Evolutionary conservation across 2,797 vertebrate genomes (phyloP).

Genomic region (Gymnoscopelus braueri): DNA sequence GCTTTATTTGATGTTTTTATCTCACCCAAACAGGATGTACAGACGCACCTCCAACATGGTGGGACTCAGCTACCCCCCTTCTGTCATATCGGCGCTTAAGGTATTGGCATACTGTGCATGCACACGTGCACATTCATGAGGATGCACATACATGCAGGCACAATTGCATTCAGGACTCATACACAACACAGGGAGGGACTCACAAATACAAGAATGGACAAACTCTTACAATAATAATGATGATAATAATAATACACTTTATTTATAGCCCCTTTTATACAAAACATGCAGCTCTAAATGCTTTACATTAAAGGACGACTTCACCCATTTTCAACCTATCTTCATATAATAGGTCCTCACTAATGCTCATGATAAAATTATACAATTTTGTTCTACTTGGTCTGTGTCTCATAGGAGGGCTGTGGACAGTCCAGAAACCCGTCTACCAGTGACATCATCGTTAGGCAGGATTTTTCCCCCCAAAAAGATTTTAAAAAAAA

Average conservation of each 20-base stretch:
- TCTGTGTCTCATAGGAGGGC: too few species aligned
- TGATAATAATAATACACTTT: not conserved
- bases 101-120: conserved; percentile 73
- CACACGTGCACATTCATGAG: conserved; percentile 27
- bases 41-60: conserved; percentile 98
- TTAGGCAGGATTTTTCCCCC: too few species aligned
- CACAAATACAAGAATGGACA: conserved; percentile 7
- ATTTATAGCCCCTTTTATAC: too few species aligned
- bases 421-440: too few species aligned
- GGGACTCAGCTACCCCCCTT: conserved; percentile 94
- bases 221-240: not conserved
- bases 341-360: too few species aligned
- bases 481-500: too few species aligned
- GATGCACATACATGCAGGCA: not conserved
- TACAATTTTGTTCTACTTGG: too few species aligned
- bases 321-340: too few species aligned
- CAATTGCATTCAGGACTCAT: not conserved
- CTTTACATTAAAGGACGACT: too few species aligned
- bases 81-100: conserved; percentile 95
- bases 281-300: too few species aligned
- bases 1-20: conserved; percentile 75
- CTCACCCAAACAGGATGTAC: conserved; percentile 91
- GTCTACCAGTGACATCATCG: too few species aligned
- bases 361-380: too few species aligned
- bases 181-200: not conserved